A percentile compares a stretch with the other conserved stretches of the same genome.
Conservation (phyloP, 2,888 invertebrate genomes). For the Prenolepis imparis region DNA sequence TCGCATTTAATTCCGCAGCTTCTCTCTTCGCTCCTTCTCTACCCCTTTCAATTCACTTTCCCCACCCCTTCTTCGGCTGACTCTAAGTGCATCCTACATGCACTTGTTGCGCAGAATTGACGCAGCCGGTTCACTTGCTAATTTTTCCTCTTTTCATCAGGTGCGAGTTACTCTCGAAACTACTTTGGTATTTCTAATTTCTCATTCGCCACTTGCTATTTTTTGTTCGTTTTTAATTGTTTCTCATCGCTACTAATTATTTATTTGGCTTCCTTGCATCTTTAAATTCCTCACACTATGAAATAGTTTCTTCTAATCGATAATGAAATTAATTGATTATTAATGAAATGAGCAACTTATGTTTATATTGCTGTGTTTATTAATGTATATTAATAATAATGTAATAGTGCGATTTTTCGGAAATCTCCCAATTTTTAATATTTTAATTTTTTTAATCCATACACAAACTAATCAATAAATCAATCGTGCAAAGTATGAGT, state of each 20-base stretch:
- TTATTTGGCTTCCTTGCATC: background rate
- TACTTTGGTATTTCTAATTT: background rate
- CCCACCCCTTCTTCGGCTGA: slow-evolving; percentile 46
- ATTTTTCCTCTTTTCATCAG: slow-evolving; percentile 41
- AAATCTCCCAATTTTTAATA: no score
- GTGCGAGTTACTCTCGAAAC: background rate
- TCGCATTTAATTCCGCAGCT: slow-evolving; percentile 76
- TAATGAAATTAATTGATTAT: no score
- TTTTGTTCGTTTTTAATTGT: background rate
- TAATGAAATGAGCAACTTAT: no score
- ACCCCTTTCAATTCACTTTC: slow-evolving; percentile 66
- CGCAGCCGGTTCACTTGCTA: slow-evolving; percentile 61
- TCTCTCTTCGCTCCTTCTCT: slow-evolving; percentile 66
- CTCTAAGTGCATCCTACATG: slow-evolving; percentile 76
- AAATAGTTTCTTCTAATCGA: no score
- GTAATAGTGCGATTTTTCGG: no score
- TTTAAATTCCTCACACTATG: background rate
- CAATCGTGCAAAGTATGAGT: no score
- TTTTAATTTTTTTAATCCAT: no score
- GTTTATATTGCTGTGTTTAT: no score
- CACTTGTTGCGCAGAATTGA: slow-evolving; percentile 83
- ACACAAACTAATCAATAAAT: no score
- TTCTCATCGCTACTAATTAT: background rate
- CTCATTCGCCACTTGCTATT: background rate
- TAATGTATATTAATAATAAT: no score